Conservation (phyloP, 2,888 invertebrate species). For the Drosophila subquinaria region DNA sequence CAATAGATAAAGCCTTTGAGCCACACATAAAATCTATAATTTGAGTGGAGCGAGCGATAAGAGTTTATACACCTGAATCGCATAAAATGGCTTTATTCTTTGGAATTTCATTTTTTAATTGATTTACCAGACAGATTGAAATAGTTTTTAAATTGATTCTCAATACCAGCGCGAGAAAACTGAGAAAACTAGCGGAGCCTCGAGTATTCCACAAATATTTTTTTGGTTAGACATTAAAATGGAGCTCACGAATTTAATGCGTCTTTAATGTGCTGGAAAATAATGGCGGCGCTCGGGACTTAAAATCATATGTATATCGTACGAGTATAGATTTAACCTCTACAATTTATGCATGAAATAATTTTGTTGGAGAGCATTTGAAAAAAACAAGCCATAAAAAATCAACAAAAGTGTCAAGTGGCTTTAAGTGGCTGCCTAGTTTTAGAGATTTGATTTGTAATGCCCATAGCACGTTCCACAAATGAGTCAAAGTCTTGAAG, state of each 20-base stretch:
- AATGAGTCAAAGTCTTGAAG: not conserved
- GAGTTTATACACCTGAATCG: slow-evolving; percentile 58
- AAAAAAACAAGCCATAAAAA: slow-evolving; percentile 66
- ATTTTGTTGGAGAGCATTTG: slow-evolving; percentile 59
- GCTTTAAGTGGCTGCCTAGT: slow-evolving; percentile 46
- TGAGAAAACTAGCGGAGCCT: slow-evolving; percentile 25
- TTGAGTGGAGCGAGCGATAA: slow-evolving; percentile 53
- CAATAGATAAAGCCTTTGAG: slow-evolving; percentile 51
- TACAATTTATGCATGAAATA: slow-evolving; percentile 59
- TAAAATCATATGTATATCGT: slow-evolving; percentile 5
- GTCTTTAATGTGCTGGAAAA: slow-evolving; percentile 73
- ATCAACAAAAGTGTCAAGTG: slow-evolving; percentile 69
- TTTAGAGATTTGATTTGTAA: slow-evolving; percentile 17
- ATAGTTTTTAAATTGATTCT: slow-evolving; percentile 80
- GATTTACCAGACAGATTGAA: slow-evolving; percentile 44
- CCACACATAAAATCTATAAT: slow-evolving; percentile 69
- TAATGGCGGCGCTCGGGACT: slow-evolving; percentile 45
- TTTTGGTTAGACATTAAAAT: slow-evolving; percentile 48
- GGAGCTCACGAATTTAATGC: slow-evolving; percentile 69
- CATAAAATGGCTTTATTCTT: slow-evolving; percentile 72
- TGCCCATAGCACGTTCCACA: slow-evolving; percentile 56
- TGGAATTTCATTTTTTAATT: slow-evolving; percentile 75
- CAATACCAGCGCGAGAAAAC: slow-evolving; percentile 20
- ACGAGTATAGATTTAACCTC: slow-evolving; percentile 2
- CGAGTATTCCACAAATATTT: slow-evolving; percentile 49